Evolutionary conservation across 1,140 invertebrate species (phyloP).

Genomic region (Bombus waltoni): DNA sequence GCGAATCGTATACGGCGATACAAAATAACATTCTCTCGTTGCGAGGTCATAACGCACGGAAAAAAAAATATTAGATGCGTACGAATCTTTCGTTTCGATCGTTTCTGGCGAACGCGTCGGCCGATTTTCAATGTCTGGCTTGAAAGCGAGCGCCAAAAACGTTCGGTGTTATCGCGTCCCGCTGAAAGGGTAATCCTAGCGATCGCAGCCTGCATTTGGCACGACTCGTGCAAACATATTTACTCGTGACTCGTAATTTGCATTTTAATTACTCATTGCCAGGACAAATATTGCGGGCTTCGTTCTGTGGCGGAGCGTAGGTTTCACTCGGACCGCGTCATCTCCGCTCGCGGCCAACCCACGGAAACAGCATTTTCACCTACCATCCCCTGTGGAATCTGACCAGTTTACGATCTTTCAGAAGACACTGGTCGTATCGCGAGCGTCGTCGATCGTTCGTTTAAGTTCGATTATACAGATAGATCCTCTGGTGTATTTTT

Average conservation of each 20-base stretch:
- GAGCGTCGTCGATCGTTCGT: not conserved
- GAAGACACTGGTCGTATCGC: not conserved
- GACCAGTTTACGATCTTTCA: not conserved
- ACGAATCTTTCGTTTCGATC: slow-evolving; percentile 5
- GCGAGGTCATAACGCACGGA: rapidly evolving
- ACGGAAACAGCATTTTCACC: slow-evolving; percentile 31
- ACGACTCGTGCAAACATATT: slow-evolving; percentile 68
- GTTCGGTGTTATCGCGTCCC: slow-evolving; percentile 37
- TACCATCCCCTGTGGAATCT: not conserved
- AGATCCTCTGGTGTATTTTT: not conserved
- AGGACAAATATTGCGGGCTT: slow-evolving; percentile 69
- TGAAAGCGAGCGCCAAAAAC: slow-evolving; percentile 33
- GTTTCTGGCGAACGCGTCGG: not conserved
- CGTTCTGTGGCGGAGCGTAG: slow-evolving; percentile 56
- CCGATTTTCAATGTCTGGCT: not conserved
- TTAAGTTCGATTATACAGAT: not conserved
- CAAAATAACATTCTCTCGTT: not conserved
- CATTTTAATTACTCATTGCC: slow-evolving; percentile 75
- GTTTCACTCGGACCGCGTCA: slow-evolving; percentile 46
- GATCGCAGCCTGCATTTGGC: slow-evolving; percentile 63
- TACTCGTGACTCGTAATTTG: slow-evolving; percentile 70
- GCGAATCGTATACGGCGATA: not conserved
- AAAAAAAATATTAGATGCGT: not conserved
- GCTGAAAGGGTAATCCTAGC: slow-evolving; percentile 60
- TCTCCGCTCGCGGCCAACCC: slow-evolving; percentile 14